A percentile compares a stretch with the other conserved stretches of the same genome.
Evolutionary conservation across 2,888 invertebrate species (phyloP).

Genomic region (Eurytoma californica): DNA sequence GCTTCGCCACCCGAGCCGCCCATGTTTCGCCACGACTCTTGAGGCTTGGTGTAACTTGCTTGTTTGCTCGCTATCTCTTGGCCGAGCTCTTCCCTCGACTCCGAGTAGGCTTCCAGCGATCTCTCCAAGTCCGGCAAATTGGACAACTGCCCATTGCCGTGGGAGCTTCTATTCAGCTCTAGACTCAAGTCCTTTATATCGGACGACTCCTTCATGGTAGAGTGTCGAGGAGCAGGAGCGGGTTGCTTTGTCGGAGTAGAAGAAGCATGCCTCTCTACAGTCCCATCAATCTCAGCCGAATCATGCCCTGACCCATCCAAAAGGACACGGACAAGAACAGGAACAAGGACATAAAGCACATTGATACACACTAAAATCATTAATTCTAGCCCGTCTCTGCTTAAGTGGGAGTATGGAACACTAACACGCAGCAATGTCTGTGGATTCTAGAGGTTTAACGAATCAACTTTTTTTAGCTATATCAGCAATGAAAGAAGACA

Average conservation of each 20-base stretch:
- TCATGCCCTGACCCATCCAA: conserved; percentile 75
- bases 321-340: conserved; percentile 74
- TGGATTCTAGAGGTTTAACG: conserved; percentile 48
- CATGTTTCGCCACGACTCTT: conserved; percentile 64
- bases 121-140: conserved; percentile 38
- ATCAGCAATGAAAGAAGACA: conserved; percentile 57
- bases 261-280: conserved; percentile 75
- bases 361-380: conserved; percentile 74
- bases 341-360: conserved; percentile 75
- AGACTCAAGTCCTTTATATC: conserved; percentile 69
- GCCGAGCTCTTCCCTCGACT: neutral
- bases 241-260: conserved; percentile 73
- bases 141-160: neutral
- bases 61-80: neutral
- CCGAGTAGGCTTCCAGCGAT: conserved; percentile 41
- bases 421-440: conserved; percentile 58
- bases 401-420: conserved; percentile 64
- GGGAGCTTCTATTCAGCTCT: conserved; percentile 64
- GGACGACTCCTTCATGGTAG: conserved; percentile 65
- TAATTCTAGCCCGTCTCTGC: conserved; percentile 69
- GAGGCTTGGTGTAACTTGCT: conserved; percentile 9
- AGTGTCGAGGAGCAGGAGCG: conserved; percentile 71
- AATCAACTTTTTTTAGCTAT: conserved; percentile 51
- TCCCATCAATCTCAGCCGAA: conserved; percentile 74
- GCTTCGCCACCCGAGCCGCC: conserved; percentile 51